These are phyloP conservation scores for Panulirus ornatus DNA, from an alignment of 1,140 invertebrate genomes.

Conservation along the genomic window DNA sequence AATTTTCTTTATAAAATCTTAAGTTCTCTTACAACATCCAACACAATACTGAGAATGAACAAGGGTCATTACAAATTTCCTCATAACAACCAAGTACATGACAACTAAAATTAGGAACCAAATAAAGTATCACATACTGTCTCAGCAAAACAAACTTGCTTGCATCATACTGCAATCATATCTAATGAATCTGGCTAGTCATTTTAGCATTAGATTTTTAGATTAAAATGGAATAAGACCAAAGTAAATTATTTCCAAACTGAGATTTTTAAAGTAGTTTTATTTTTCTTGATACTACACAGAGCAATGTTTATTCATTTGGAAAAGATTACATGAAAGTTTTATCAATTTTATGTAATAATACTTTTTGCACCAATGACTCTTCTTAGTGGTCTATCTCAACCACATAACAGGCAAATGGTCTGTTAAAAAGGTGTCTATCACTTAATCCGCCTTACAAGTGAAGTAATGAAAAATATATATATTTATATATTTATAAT, in stretches of 20 bases:
- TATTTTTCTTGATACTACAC: background rate
- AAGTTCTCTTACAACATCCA: background rate
- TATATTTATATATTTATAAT: slow-evolving; percentile 26
- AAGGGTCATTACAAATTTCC: background rate
- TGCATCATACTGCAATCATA: background rate
- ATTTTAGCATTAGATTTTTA: background rate
- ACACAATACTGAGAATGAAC: background rate
- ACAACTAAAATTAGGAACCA: background rate
- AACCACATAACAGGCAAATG: background rate
- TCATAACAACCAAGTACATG: background rate
- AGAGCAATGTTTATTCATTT: background rate
- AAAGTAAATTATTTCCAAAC: background rate
- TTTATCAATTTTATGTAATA: no score
- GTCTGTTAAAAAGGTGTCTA: background rate
- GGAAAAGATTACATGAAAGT: no score
- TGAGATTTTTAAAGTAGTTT: background rate
- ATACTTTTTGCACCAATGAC: background rate
- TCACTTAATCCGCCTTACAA: background rate
- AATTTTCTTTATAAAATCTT: background rate
- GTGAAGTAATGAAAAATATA: slow-evolving; percentile 20
- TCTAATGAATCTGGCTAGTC: background rate
- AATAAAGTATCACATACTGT: background rate
- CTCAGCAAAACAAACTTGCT: background rate
- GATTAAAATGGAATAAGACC: background rate
- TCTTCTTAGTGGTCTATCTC: background rate